Percentiles rank a stretch among this genome's conserved stretches.
These are phyloP conservation scores for Trichomalopsis sarcophagae DNA, from an alignment of 1,140 invertebrate species.

Conservation along the genomic window DNA sequence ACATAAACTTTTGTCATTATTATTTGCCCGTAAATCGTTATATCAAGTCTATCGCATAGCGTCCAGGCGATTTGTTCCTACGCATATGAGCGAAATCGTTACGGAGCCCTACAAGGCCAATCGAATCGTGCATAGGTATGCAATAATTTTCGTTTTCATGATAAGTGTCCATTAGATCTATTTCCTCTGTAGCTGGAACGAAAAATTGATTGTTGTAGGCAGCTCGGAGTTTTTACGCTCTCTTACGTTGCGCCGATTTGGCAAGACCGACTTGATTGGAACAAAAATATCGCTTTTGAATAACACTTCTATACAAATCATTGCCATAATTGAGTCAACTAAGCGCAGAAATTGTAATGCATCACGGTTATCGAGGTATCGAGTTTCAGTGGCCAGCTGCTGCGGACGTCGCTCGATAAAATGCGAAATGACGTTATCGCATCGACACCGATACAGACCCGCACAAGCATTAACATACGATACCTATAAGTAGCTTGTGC, in stretches of 20 bases:
- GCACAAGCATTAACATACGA: neutral
- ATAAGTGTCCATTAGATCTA: neutral
- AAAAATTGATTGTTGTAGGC: neutral
- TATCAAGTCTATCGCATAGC: no score
- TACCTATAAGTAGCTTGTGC: no score
- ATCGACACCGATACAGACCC: neutral
- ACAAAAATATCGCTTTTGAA: neutral
- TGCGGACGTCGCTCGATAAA: neutral
- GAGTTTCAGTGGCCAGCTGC: neutral
- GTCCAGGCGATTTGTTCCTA: neutral
- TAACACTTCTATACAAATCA: neutral
- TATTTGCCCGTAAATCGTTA: neutral
- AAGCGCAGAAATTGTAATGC: neutral
- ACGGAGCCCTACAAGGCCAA: neutral
- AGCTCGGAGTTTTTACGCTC: neutral
- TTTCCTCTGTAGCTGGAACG: neutral
- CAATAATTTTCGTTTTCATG: neutral
- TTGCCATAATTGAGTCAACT: neutral
- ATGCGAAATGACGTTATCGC: constrained; percentile 17
- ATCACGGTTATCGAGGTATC: neutral
- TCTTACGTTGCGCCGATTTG: neutral
- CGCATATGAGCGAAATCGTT: neutral
- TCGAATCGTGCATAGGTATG: neutral
- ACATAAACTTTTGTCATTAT: neutral
- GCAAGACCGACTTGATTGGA: neutral